phyloP scores from a whole-genome alignment of 2,113 vertebrate genomes.

The Centropus bengalensis region DNA sequence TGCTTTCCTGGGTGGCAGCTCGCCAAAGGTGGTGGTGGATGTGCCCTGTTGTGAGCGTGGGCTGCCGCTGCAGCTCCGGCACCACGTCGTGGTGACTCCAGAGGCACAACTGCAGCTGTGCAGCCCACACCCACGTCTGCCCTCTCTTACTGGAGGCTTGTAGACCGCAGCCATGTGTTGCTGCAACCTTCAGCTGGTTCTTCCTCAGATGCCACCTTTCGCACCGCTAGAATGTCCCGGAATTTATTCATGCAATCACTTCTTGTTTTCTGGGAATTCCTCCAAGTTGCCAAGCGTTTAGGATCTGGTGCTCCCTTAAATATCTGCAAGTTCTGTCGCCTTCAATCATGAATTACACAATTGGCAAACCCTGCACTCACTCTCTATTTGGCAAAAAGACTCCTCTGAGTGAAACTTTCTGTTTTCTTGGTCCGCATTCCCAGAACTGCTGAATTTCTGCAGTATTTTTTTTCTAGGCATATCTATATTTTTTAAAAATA shows the following conservation, averaged over 20 bases:
- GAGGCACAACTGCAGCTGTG: background rate
- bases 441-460: background rate
- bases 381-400: background rate
- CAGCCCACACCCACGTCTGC: background rate
- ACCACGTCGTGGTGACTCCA: accelerated
- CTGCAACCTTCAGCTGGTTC: background rate
- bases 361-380: background rate
- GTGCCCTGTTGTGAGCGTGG: too few relatives aligned
- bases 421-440: background rate
- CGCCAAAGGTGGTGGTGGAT: accelerated
- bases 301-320: background rate
- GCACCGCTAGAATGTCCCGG: background rate
- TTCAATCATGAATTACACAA: accelerated
- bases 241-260: background rate
- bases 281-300: background rate
- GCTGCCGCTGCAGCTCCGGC: background rate
- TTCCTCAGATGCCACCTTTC: background rate
- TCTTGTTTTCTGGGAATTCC: background rate
- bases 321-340: background rate
- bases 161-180: background rate
- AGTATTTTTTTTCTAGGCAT: background rate
- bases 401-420: background rate
- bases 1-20: background rate
- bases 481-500: background rate
- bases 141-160: background rate